phyloP scores from a whole-genome alignment of 2,113 vertebrate genomes.

The Sciurus niger region DNA sequence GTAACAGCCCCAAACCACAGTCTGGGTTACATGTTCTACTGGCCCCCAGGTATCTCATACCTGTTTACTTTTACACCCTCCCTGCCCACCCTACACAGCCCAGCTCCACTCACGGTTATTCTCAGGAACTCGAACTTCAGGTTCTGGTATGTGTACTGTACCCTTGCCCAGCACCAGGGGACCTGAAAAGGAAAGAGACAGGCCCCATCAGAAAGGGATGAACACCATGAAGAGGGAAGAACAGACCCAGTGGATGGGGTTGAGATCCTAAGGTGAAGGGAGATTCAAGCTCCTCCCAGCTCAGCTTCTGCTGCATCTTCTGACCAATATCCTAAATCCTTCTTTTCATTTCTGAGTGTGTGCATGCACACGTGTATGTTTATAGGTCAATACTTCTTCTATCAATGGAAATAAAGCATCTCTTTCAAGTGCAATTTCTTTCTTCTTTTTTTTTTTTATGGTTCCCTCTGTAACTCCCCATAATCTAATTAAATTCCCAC shows the following conservation, averaged over 20 bases:
- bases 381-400: neutral
- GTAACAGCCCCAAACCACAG: neutral
- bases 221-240: neutral
- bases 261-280: neutral
- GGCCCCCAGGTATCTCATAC: neutral
- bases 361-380: neutral
- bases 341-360: neutral
- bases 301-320: neutral
- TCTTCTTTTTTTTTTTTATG: neutral
- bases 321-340: neutral
- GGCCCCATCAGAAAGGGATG: neutral
- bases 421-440: constrained; percentile 16
- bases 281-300: neutral
- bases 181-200: constrained; percentile 33
- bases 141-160: neutral
- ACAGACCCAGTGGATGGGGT: fast-evolving
- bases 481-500: constrained; percentile 14
- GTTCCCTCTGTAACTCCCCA: neutral
- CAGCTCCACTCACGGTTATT: constrained; percentile 76
- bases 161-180: constrained; percentile 52
- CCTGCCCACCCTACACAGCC: neutral
- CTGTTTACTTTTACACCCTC: neutral
- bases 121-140: constrained; percentile 72
- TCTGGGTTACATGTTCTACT: neutral
- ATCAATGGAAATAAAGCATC: neutral